Evolutionary conservation across 53 echinoderm and acorn worm genomes (phyloP).

Genomic region (Stichopus horrens): DNA sequence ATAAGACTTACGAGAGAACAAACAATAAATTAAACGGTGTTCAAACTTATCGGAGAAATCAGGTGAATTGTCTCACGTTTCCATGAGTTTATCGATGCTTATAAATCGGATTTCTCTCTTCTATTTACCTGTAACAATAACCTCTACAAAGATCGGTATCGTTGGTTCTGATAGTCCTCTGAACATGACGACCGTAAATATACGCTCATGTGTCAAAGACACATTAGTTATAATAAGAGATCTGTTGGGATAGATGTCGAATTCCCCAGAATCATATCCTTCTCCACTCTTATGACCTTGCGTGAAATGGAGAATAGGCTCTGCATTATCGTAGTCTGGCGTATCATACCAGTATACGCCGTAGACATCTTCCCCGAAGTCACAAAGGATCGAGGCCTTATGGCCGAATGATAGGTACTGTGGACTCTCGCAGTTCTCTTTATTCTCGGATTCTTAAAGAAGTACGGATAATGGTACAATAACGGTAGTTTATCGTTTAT

Average conservation of each 20-base stretch:
- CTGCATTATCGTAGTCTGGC: neutral
- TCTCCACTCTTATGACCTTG: neutral
- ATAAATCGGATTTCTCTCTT: too few species aligned
- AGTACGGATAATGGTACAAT: neutral
- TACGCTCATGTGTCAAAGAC: neutral
- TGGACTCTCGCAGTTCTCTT: neutral
- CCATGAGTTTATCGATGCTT: too few species aligned
- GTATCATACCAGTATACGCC: slow-evolving; percentile 15
- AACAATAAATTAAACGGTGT: too few species aligned
- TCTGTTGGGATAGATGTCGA: neutral
- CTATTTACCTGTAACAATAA: neutral
- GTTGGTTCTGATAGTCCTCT: neutral
- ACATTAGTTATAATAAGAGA: slow-evolving; percentile 7
- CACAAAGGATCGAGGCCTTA: neutral
- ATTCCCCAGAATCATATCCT: neutral
- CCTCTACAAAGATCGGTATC: neutral
- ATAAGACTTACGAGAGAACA: too few species aligned
- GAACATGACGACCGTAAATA: slow-evolving; percentile 8
- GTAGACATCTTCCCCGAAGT: slow-evolving; percentile 1
- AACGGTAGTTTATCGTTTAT: neutral
- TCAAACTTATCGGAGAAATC: too few species aligned
- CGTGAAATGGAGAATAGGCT: neutral
- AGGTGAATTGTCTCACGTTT: too few species aligned
- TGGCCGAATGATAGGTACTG: neutral
- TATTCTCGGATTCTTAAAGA: neutral